Conservation (phyloP, 1,140 invertebrate genomes). For the Drosophila funebris region DNA sequence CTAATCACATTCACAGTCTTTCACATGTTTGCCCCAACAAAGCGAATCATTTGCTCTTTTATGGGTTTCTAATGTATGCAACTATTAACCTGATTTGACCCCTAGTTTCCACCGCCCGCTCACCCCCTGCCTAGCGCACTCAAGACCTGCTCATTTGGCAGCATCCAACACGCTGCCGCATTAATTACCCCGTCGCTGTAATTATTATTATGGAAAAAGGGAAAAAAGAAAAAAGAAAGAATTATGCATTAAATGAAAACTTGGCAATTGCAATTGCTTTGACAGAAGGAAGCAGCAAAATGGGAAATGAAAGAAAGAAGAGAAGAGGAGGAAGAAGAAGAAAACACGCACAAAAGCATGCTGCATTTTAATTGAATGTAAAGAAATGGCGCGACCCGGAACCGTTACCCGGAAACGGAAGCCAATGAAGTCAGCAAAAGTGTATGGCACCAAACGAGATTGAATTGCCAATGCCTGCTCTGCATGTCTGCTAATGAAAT, state of each 20-base stretch:
- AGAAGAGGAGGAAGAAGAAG: no score
- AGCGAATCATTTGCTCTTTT: background rate
- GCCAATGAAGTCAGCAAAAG: conserved; percentile 39
- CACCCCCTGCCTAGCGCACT: background rate
- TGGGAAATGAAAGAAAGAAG: background rate
- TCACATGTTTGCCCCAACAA: background rate
- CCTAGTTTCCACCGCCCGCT: no score
- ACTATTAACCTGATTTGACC: conserved; percentile 18
- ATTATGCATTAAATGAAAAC: conserved; percentile 35
- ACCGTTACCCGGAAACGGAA: conserved; percentile 47
- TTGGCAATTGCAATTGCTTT: conserved; percentile 24
- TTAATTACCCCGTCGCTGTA: conserved; percentile 36
- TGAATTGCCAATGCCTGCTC: conserved; percentile 6
- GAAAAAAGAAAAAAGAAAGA: background rate
- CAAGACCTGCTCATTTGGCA: conserved; percentile 19
- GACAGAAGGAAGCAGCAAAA: background rate
- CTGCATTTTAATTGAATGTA: conserved; percentile 72
- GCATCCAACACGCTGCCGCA: conserved; percentile 9
- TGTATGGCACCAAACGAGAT: conserved; percentile 31
- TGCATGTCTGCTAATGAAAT: conserved; percentile 68
- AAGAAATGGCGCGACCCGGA: conserved; percentile 47
- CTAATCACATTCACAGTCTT: background rate
- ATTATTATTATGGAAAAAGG: no score
- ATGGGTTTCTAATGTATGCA: background rate
- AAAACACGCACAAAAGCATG: conserved; percentile 46